A percentile compares a stretch with the other conserved stretches of the same genome.
These are phyloP conservation scores for Homarus americanus DNA, from an alignment of 1,140 invertebrate genomes.

Conservation along the genomic window DNA sequence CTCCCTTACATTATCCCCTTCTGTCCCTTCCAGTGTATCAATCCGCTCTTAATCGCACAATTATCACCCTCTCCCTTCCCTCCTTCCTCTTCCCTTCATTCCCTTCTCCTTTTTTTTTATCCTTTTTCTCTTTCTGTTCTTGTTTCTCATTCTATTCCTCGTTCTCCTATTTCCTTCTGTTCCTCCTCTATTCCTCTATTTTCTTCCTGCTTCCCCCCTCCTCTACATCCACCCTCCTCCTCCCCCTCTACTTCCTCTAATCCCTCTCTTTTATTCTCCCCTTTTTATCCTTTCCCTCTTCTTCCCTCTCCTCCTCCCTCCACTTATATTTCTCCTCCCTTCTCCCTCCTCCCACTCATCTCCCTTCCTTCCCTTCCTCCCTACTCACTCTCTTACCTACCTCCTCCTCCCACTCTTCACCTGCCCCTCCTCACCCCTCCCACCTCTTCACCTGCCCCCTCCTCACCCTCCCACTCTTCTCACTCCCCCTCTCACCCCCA, in stretches of 20 bases:
- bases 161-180: background rate
- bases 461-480: background rate
- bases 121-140: no score
- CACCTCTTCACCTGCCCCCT: no score
- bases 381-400: background rate
- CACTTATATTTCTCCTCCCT: background rate
- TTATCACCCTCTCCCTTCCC: background rate
- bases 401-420: background rate
- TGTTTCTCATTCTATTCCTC: background rate
- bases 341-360: background rate
- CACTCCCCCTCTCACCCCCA: background rate
- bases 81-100: background rate
- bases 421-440: no score
- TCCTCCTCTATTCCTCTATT: background rate
- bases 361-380: background rate
- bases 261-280: background rate
- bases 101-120: background rate
- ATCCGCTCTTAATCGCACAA: background rate
- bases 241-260: no score
- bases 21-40: no score
- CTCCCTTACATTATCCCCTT: background rate
- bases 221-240: background rate
- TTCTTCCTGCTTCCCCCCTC: background rate
- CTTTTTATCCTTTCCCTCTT: background rate
- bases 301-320: constrained; percentile 9